Conservation (phyloP, 2,113 vertebrate genomes). For the Bothrops jararaca region DNA sequence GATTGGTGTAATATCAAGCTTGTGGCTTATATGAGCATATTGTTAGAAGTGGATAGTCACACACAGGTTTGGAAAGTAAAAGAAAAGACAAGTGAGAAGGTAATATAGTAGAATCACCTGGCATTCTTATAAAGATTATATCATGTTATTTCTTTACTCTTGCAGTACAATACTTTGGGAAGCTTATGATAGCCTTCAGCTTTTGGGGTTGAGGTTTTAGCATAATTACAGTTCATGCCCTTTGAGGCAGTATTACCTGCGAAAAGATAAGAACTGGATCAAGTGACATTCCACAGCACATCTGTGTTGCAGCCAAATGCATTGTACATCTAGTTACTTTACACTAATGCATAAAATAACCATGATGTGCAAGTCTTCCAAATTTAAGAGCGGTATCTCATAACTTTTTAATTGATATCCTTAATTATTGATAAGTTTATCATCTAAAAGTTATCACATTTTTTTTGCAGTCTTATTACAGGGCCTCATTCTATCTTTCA, state of each 20-base stretch:
- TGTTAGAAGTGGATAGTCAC: conserved; percentile 24
- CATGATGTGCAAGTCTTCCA: conserved; percentile 49
- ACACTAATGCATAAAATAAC: conserved; percentile 63
- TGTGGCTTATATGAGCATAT: background rate
- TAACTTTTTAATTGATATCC: conserved; percentile 56
- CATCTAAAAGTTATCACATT: conserved; percentile 34
- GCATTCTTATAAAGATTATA: conserved; percentile 48
- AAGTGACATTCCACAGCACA: conserved; percentile 64
- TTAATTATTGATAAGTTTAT: conserved; percentile 62
- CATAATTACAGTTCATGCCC: conserved; percentile 72
- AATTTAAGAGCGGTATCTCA: conserved; percentile 33
- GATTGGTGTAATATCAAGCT: background rate
- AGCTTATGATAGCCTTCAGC: conserved; percentile 49
- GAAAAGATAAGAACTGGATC: conserved; percentile 68
- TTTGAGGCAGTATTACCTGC: conserved; percentile 59
- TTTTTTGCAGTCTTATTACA: conserved; percentile 27
- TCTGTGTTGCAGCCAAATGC: conserved; percentile 68
- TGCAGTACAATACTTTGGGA: conserved; percentile 38
- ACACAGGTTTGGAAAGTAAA: background rate
- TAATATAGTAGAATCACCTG: conserved; percentile 35
- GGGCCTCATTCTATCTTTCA: background rate
- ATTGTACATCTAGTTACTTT: conserved; percentile 61
- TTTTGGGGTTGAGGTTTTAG: conserved; percentile 57
- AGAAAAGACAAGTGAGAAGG: background rate
- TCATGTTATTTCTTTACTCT: conserved; percentile 36